Conservation (phyloP, 2,113 vertebrate genomes). For the Antigone vipio region DNA sequence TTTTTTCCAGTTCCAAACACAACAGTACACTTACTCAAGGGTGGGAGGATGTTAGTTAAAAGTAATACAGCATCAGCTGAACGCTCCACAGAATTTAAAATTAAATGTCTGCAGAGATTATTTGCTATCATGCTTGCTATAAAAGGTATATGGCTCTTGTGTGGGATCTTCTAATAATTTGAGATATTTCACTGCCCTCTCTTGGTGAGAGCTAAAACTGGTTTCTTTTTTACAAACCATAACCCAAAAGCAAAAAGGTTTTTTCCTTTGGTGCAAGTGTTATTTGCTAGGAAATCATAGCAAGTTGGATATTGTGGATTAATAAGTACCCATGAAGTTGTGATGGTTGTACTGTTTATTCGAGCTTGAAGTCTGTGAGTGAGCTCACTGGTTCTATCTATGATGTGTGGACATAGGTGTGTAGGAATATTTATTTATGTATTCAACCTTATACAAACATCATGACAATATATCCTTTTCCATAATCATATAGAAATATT, state of each 20-base stretch:
- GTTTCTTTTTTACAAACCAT: not conserved
- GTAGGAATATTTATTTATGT: not conserved
- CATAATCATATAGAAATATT: not conserved
- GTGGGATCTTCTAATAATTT: not conserved
- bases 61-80: constrained; percentile 29
- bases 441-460: not conserved
- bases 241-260: not conserved
- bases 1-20: not conserved
- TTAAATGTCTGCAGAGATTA: constrained; percentile 10
- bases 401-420: not conserved
- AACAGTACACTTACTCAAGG: not conserved
- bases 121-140: not conserved
- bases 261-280: not conserved
- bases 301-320: not conserved
- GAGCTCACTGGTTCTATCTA: not conserved
- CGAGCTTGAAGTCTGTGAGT: not conserved
- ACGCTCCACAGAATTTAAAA: constrained; percentile 22
- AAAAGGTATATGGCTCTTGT: not conserved
- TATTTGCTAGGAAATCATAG: not conserved
- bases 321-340: not conserved
- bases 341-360: not conserved
- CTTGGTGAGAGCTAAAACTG: constrained; percentile 36
- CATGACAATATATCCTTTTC: not conserved
- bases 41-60: constrained; percentile 18
- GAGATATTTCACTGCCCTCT: constrained; percentile 63